A percentile compares a stretch with the other conserved stretches of the same genome.
phyloP scores from a whole-genome alignment of 2,113 vertebrate species.

The Pluvialis apricaria region DNA sequence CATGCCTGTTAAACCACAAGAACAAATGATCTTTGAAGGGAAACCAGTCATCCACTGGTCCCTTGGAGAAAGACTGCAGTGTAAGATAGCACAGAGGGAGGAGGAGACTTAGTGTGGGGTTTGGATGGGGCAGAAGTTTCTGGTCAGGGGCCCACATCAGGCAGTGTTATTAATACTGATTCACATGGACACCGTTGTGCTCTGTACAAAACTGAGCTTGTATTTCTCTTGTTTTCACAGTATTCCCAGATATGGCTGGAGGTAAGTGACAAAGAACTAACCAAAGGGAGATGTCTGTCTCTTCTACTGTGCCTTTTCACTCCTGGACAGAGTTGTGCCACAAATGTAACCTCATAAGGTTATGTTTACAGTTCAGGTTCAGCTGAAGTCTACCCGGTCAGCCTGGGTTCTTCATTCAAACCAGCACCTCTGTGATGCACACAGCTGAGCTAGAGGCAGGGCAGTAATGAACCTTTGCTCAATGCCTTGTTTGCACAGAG shows the following conservation, averaged over 20 bases:
- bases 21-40: not conserved
- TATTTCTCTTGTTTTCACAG: slow-evolving; percentile 27
- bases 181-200: not conserved
- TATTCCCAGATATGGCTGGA: slow-evolving; percentile 36
- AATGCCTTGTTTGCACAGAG: not conserved
- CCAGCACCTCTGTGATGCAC: not conserved
- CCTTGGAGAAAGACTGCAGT: not conserved
- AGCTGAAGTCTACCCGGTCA: not conserved
- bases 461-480: not conserved
- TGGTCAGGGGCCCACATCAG: not conserved
- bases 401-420: not conserved
- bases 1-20: not conserved
- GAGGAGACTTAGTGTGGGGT: not conserved
- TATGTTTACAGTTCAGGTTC: not conserved
- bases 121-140: not conserved
- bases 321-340: not conserved
- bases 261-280: not conserved
- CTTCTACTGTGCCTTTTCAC: not conserved
- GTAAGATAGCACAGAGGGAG: not conserved
- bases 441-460: not conserved
- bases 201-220: not conserved
- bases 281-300: not conserved
- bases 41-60: not conserved
- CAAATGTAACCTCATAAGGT: not conserved
- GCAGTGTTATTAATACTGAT: not conserved